Percentiles rank a stretch among this genome's conserved stretches.
Evolutionary conservation across 2,888 invertebrate genomes (phyloP).

Genomic region (Invenusta paracnida): DNA sequence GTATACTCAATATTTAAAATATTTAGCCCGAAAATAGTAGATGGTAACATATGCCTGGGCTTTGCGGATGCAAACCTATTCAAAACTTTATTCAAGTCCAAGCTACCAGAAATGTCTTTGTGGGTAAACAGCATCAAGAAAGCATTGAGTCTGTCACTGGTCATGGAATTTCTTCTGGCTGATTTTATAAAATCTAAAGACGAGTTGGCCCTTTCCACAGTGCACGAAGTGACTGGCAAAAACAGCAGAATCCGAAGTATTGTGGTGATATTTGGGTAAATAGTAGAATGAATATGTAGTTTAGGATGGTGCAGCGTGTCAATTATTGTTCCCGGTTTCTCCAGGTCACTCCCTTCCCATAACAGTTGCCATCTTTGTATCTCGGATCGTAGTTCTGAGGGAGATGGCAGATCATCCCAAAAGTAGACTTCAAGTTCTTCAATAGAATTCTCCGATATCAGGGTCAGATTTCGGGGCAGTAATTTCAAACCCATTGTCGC

Average conservation of each 20-base stretch:
- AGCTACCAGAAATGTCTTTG: conserved; percentile 9
- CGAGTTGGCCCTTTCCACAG: conserved; percentile 2
- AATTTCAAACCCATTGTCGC: no score
- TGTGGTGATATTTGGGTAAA: conserved; percentile 12
- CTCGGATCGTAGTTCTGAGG: not conserved
- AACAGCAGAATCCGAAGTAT: conserved; percentile 22
- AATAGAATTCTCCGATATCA: not conserved
- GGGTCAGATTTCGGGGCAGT: not conserved
- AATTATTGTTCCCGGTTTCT: not conserved
- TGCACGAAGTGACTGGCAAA: conserved; percentile 16
- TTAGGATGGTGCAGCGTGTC: not conserved
- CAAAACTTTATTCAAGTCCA: conserved; percentile 15
- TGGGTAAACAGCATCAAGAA: conserved; percentile 10
- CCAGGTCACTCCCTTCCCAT: not conserved
- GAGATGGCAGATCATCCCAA: not conserved
- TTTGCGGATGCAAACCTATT: conserved; percentile 4
- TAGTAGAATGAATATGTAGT: conserved; percentile 17
- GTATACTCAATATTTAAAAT: conserved; percentile 23
- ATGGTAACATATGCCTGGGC: conserved; percentile 11
- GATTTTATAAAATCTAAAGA: conserved; percentile 23
- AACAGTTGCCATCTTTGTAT: not conserved
- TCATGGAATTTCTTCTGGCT: conserved; percentile 11
- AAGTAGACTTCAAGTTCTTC: not conserved
- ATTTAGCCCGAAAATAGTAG: conserved; percentile 17
- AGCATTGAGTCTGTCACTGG: conserved; percentile 13